Evolutionary conservation across 2,888 invertebrate genomes (phyloP), one percentile per base, ranked within the genome.

Genomic region (Lapara coniferarum): DNA sequence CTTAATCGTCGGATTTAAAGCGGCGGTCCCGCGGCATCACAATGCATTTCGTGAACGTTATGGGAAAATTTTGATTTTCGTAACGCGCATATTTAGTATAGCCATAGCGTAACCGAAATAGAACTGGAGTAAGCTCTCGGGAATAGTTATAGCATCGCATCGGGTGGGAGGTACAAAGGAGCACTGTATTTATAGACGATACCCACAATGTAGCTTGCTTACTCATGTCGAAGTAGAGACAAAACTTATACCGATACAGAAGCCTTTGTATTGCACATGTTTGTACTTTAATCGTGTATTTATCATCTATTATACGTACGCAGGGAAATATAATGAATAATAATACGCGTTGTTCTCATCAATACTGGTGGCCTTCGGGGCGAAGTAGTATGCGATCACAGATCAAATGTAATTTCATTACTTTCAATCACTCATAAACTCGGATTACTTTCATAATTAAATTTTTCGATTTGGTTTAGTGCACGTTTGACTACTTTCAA

Each of bases 141-240:
- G 77, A 77, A 75, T 75, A 77, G 77, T 77, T 74, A 74, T 44
- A 63, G 53, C 63, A 69, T 46, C 44, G 59, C 59, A 63, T 76
- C 71, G 74, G 78, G 83, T 84, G 78, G 81, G 81, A 70, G 78
- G 74, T 68, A 82, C 81, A 81, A 84, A 81, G 80, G 75, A 75
- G 72, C 70, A 70, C 67, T 59, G 73, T 81, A 82, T 85, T 83
- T 79, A 83, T 84, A 83, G 77, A 78, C 75, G 75, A 77, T 75
- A 72, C 68, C 72, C 70, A 70, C 74, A 77, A 73, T 75, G 73
- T 75, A 76, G 73, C 67, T 70, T 70, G 70, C 66, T 73, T 63
- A 74, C 72, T 74, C 74, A 74, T 77, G 69, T 75, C 70, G 73
- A 75, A 19, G 73, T 77, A 80, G 74, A 71, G 73, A 77, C 76